Base-by-base conservation (phyloP, 2,113 vertebrate species). In the Eclectus roratus region DNA sequence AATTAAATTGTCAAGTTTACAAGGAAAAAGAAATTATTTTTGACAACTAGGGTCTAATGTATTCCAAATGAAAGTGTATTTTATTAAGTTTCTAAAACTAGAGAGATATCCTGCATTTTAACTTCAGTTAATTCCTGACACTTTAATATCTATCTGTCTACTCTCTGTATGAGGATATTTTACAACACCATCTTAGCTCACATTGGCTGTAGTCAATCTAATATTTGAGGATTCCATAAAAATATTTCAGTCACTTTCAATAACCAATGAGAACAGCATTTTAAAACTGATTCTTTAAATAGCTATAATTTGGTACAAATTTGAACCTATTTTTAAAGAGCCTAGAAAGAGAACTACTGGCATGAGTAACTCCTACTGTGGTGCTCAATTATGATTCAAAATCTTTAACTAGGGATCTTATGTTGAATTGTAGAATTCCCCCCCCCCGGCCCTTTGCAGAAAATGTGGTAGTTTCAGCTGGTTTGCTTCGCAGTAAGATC, bases 401-500 rank as follows among this genome's bases (percentile, higher is more conserved):
- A 72, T 95, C 93, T 93, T 96, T 95, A 92, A 69, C 16, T 39
- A 43, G 35, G 87, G 93, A 93, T 94, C 96, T 95, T 73, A 80
- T 35, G 78, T n/a, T 65, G 53, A 87, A 92, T 65, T 69, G 47
- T 47, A 85, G 69, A 92, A 94, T 24, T n/a, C 20, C 19, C 19
- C 20, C 6, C 9, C 20, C 46, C 13, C 5, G 88, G 7, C 35
- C 23, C 84, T 74, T 64, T 89, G 66, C 84, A 94, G 72, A 88
- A 89, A 89, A 91, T 46, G 53, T 89, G 66, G 46, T 60, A 47
- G 69, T 49, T 85, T 93, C 69, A 94, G 88, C 84, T 85, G 60
- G 24, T 63, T 83, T 74, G 47, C 60, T 91, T 71, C 69, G 73
- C 58, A 94, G 52, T n/a, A 76, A 93, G 89, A 80, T 79, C 83